Percentiles rank a stretch among this genome's conserved stretches.
phyloP scores from a whole-genome alignment of 2,888 invertebrate genomes.

The Lasioglossum villosulum region DNA sequence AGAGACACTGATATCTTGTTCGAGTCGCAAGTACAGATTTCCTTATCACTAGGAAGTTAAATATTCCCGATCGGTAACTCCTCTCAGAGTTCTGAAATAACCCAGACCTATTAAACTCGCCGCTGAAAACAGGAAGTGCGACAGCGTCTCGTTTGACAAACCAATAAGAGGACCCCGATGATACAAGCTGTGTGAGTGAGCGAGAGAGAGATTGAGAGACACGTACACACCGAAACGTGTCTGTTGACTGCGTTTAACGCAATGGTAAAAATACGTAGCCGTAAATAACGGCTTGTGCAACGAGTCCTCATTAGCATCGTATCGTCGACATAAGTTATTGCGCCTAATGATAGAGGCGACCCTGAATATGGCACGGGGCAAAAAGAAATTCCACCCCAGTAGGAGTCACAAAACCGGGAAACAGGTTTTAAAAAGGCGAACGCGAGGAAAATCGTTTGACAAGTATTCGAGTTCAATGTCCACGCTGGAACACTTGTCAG shows the following conservation, averaged over 20 bases:
- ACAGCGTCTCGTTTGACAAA: constrained; percentile 8
- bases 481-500: not conserved
- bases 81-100: not conserved
- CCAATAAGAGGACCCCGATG: constrained; percentile 9
- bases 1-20: constrained; percentile 14
- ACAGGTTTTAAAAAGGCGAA: not conserved
- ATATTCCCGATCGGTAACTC: not conserved
- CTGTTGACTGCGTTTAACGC: constrained; percentile 35
- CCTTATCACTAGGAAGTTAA: not conserved
- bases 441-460: not conserved
- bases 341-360: constrained; percentile 77
- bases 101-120: constrained; percentile 15
- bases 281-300: constrained; percentile 67
- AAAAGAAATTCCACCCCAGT: constrained; percentile 18
- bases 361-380: constrained; percentile 56
- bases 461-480: constrained; percentile 10
- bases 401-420: constrained; percentile 39
- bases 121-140: constrained; percentile 38
- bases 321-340: constrained; percentile 77
- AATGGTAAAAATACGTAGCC: constrained; percentile 61
- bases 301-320: constrained; percentile 80
- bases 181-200: not conserved
- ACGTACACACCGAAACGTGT: not conserved
- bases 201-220: not conserved
- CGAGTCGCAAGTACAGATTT: not conserved